These are phyloP conservation scores for Odontamblyopus lacepedii DNA, from an alignment of 2,797 vertebrate species.

Conservation along the genomic window DNA sequence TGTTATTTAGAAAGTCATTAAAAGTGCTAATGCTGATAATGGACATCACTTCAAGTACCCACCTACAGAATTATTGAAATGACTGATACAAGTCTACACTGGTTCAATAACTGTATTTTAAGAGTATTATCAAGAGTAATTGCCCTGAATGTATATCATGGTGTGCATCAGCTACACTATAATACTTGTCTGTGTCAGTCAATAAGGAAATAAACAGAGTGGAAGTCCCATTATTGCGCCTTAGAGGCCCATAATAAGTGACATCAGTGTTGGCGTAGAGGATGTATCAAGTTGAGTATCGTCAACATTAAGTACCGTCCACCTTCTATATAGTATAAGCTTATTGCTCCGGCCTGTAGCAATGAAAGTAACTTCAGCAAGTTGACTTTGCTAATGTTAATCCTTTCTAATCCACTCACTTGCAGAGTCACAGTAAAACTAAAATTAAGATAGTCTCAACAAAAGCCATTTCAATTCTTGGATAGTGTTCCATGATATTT, in stretches of 20 bases:
- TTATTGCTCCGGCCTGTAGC: background rate
- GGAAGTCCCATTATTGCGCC: background rate
- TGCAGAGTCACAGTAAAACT: background rate
- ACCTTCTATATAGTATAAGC: background rate
- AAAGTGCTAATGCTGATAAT: no score
- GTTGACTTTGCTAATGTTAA: background rate
- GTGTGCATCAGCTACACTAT: background rate
- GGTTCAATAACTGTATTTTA: no score
- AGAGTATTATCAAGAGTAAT: no score
- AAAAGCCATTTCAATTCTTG: no score
- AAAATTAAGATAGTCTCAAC: background rate
- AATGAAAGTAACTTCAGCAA: background rate
- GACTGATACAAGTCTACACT: background rate
- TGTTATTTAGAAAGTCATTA: no score
- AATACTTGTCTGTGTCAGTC: background rate
- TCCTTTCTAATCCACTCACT: background rate
- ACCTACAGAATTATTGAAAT: background rate
- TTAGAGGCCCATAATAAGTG: background rate
- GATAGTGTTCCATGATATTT: no score
- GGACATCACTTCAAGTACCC: no score
- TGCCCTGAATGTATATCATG: no score
- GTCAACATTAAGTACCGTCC: background rate
- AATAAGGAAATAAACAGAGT: background rate
- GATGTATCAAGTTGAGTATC: background rate
- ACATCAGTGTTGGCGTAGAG: background rate